Evolutionary conservation across 2,113 vertebrate species (phyloP).

Genomic region (Podocnemis expansa): DNA sequence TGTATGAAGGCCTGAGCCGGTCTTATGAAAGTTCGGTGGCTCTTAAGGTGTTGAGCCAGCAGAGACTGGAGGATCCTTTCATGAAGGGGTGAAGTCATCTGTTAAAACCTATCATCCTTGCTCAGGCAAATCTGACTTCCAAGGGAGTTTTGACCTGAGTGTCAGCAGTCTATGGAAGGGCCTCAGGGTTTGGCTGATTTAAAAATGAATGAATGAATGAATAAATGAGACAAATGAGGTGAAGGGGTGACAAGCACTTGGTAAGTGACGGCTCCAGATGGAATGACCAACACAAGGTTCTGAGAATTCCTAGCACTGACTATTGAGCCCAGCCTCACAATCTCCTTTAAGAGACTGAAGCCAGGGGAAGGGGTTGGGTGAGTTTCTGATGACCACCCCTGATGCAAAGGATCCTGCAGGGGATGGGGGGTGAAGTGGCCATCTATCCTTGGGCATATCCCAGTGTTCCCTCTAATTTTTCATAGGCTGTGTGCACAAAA

Average conservation of each 20-base stretch:
- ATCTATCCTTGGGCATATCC: no score
- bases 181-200: not conserved
- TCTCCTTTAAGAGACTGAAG: not conserved
- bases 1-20: no score
- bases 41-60: no score
- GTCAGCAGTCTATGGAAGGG: not conserved
- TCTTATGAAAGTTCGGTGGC: no score
- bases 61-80: no score
- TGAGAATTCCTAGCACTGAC: not conserved
- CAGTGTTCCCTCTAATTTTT: no score
- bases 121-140: not conserved
- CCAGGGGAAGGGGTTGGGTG: not conserved
- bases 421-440: not conserved
- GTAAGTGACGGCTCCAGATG: not conserved
- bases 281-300: not conserved
- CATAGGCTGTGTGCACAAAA: no score
- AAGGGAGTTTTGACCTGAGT: not conserved
- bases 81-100: no score
- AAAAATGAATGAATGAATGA: not conserved
- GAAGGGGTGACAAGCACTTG: not conserved
- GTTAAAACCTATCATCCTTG: not conserved
- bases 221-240: not conserved
- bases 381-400: not conserved
- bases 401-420: not conserved
- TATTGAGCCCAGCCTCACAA: not conserved